Evolutionary conservation across 2,113 vertebrate genomes (phyloP), one percentile per base, ranked within the genome.

Genomic region (Thalassoma bifasciatum): DNA sequence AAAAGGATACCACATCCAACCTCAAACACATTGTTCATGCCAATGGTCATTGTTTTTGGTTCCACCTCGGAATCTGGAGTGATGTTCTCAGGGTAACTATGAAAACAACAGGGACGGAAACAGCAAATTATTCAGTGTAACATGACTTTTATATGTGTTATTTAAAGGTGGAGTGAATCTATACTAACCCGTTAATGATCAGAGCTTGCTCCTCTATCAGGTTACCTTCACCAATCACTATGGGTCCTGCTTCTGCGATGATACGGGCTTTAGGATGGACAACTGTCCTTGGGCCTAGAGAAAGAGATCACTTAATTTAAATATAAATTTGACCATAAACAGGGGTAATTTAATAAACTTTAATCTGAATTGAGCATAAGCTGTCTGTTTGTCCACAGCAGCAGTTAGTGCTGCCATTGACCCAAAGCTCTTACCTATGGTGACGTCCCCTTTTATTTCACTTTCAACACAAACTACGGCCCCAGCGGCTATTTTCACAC

Each of bases 21-120:
- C 93, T 99, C 98, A 90, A 99, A 99, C 4, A 99, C 98, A 5
- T 99, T 99, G 81, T 98, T 99, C 90, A 96, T 95, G 65, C 98
- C 98, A 0, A 99, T 97, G 67, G 95, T 90, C 98, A 99, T 98
- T 0, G 96, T 94, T 78, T 99, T 99, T 37, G 97, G 95, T 66
- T 96, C 96, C 56, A 94, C 94, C 63, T 97, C 95, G 0, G 87
- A 79, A 12, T 98, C 96, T 0, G 97, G 96, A 0, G 94, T 95
- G 58, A 98, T 97, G 38, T 98, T 98, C 83, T 99, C 97, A 4
- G 97, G 97, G 61, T 95, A 94, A 44, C 98, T 99, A 82, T 30
- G 17, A 17, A 26, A 0, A 66, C 10, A 62, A 50, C 12, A 70
- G 23, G 59, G 13, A 17, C 8, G 10, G 38, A 40, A 9, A 11